Conservation (phyloP, 2,797 vertebrate species). For the Gobio occitaniae region DNA sequence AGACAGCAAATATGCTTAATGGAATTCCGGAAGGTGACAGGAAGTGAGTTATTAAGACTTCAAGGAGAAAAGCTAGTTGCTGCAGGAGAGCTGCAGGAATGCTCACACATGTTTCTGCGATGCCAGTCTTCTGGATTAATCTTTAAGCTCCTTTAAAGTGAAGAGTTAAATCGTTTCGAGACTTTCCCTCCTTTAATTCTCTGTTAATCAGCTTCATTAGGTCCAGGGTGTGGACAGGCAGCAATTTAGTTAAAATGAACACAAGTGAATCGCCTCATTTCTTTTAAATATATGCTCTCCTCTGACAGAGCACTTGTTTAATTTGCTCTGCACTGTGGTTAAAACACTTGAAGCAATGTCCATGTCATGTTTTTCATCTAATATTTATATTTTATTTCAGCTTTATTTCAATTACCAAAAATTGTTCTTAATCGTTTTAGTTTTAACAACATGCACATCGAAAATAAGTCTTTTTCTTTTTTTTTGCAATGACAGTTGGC, state of each 20-base stretch:
- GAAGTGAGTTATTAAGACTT: neutral
- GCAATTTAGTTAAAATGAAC: conserved; percentile 12
- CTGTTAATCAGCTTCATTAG: conserved; percentile 46
- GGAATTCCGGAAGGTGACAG: neutral
- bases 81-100: neutral
- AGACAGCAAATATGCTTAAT: neutral
- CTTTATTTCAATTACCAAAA: neutral
- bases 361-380: neutral
- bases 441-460: neutral
- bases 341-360: neutral
- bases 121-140: conserved; percentile 22
- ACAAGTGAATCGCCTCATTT: neutral
- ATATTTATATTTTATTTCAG: neutral
- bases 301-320: neutral
- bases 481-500: neutral
- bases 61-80: neutral
- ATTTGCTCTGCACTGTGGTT: neutral
- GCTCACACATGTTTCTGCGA: neutral
- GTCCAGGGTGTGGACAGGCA: neutral
- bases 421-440: neutral
- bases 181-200: conserved; percentile 32
- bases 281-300: neutral
- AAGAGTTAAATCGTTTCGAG: conserved; percentile 28
- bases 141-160: conserved; percentile 31
- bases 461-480: neutral